These are phyloP conservation scores for Columba livia DNA, from an alignment of 2,113 vertebrate genomes.

Conservation along the genomic window DNA sequence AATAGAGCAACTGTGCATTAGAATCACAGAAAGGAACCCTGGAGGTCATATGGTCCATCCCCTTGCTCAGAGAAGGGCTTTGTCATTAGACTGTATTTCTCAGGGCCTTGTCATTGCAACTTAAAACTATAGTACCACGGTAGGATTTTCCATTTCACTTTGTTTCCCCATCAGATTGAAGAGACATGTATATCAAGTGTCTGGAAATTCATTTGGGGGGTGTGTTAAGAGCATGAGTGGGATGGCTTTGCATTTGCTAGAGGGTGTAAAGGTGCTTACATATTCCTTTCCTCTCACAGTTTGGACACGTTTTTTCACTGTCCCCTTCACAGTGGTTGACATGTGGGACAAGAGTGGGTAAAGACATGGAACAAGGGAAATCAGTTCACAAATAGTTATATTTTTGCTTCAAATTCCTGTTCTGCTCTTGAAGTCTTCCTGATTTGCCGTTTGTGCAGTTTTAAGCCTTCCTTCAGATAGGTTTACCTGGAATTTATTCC, in stretches of 20 bases:
- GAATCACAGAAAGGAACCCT: background rate
- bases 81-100: background rate
- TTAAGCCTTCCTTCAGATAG: background rate
- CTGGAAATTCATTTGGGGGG: background rate
- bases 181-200: background rate
- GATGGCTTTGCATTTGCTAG: background rate
- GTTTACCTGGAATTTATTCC: background rate
- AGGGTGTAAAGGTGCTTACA: background rate
- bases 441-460: background rate
- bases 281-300: background rate
- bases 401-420: background rate
- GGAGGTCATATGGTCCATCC: background rate
- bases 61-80: background rate
- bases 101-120: background rate
- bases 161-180: background rate
- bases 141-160: background rate
- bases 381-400: background rate
- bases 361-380: background rate
- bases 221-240: background rate
- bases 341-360: background rate
- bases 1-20: background rate
- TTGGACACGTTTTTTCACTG: background rate
- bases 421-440: background rate
- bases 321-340: accelerated
- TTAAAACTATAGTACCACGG: background rate